These are phyloP conservation scores for Amphiprion clarkii DNA, from an alignment of 2,797 vertebrate species.

Conservation along the genomic window DNA sequence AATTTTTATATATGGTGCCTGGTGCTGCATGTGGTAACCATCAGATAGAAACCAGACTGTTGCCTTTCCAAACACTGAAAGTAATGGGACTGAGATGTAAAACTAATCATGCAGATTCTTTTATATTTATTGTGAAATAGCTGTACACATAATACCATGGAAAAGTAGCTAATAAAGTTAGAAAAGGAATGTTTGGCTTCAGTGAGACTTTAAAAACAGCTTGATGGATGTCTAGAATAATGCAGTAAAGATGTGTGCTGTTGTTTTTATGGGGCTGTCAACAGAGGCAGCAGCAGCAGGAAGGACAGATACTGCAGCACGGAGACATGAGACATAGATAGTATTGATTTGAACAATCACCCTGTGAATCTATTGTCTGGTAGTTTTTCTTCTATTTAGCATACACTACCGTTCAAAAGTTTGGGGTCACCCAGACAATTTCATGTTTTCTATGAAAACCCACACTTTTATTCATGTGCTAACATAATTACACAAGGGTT, in stretches of 20 bases:
- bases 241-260: conserved; percentile 23
- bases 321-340: background rate
- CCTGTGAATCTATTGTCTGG: background rate
- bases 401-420: too few species aligned
- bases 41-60: background rate
- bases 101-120: conserved; percentile 6
- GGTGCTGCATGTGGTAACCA: background rate
- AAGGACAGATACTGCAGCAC: too few species aligned
- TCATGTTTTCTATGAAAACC: too few species aligned
- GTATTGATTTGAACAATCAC: background rate
- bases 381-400: background rate
- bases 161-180: background rate
- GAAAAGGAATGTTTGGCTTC: background rate
- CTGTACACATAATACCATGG: background rate
- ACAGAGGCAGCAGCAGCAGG: background rate
- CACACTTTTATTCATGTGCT: too few species aligned
- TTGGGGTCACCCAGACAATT: too few species aligned
- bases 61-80: background rate
- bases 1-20: background rate
- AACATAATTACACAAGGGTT: too few species aligned
- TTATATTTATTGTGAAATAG: conserved; percentile 2
- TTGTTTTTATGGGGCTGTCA: conserved; percentile 1
- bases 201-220: background rate
- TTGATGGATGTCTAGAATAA: conserved; percentile 8
- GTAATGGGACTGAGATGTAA: background rate